These are phyloP conservation scores for Hyposoter dolosus DNA, from an alignment of 2,888 invertebrate species.

Conservation along the genomic window DNA sequence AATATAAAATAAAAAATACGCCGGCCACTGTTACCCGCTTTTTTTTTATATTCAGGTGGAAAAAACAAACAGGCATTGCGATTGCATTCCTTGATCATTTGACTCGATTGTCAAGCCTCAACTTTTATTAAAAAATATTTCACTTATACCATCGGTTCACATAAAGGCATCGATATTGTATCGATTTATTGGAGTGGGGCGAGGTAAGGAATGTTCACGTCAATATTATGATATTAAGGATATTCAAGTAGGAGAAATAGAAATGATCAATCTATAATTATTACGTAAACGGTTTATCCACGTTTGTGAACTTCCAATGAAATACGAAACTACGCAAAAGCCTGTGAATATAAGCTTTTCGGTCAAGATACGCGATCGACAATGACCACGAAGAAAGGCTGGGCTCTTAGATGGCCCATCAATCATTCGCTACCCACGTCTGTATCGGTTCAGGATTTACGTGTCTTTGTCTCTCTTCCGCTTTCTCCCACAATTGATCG, in stretches of 20 bases:
- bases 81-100: neutral
- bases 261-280: neutral
- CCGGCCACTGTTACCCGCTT: neutral
- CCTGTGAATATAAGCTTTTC: conserved; percentile 28
- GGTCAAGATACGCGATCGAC: conserved; percentile 20
- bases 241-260: neutral
- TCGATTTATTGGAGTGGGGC: neutral
- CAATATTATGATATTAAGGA: neutral
- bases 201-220: neutral
- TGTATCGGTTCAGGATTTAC: conserved; percentile 45
- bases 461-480: neutral
- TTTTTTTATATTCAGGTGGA: conserved; percentile 10
- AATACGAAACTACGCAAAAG: conserved; percentile 22
- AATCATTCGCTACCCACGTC: conserved; percentile 42
- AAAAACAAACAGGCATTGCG: neutral
- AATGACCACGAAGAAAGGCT: conserved; percentile 40
- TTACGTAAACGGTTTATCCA: no score
- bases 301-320: neutral
- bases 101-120: neutral
- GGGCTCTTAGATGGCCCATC: conserved; percentile 39
- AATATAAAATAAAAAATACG: neutral
- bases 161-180: neutral
- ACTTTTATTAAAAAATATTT: neutral
- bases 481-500: conserved; percentile 45
- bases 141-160: neutral